Evolutionary conservation across 2,797 vertebrate genomes (phyloP), one percentile per base, ranked within the genome.

Genomic region (Hoplostethus atlanticus): DNA sequence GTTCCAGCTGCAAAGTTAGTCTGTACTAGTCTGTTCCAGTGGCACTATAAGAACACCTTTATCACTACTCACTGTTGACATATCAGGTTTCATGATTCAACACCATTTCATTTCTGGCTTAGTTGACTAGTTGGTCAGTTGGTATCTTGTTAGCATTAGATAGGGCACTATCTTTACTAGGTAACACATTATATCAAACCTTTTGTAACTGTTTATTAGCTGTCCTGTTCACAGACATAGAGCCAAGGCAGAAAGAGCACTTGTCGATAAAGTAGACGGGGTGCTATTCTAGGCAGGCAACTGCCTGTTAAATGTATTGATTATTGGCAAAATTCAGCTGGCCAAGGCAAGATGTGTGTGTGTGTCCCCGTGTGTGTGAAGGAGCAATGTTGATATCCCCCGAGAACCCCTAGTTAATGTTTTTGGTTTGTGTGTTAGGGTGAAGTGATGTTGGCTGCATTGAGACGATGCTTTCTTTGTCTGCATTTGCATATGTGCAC

Each of bases 391-490:
- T 31, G 40, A 10, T 16, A 15, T 61, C 62, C 40, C 42, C 40
- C 31, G 53, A 21, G 48, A 47, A 34, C 55, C 6, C 21, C 46
- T 68, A 46, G 42, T 36, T 62, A 36, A 46, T 17, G 30, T 15
- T 46, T 21, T 21, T 21, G 21, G 56, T 51, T 48, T 69, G 67
- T 13, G 21, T 53, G 47, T 60, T 50, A 0, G n/a, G 31, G 13
- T 10, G 34, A 31, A 25, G 44, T 17, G 30, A 11, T 12, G n/a
- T 10, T 63, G 10, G 47, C 64, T 65, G n/a, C 17, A 47, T 65
- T 71, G 72, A 3, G 17, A 64, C 59, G 55, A 65, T 12, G 17
- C 59, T 64, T 68, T 60, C 31, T 71, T 77, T 75, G 67, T 84
- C 62, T 66, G 61, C 40, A 31, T 59, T 30, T 25, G 30, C 8